A percentile compares a stretch with the other conserved stretches of the same genome.
Evolutionary conservation across 2,113 vertebrate species (phyloP).

Genomic region (Podarcis cretensis): DNA sequence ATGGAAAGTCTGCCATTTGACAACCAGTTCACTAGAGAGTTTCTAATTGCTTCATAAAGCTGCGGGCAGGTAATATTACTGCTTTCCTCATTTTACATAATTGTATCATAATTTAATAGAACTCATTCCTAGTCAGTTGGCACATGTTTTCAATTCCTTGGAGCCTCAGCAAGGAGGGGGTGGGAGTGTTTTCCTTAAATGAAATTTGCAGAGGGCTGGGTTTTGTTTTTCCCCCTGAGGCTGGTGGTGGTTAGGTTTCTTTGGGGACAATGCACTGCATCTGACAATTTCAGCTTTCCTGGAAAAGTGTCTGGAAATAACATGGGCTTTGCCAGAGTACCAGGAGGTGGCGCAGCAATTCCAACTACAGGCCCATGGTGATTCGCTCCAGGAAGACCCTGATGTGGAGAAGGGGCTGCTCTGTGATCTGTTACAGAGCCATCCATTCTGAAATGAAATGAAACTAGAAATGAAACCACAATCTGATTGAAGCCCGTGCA

Average conservation of each 20-base stretch:
- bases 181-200: background rate
- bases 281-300: background rate
- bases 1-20: rapidly evolving
- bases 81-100: rapidly evolving
- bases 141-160: background rate
- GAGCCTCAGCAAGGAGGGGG: background rate
- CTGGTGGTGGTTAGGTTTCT: background rate
- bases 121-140: conserved; percentile 6
- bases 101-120: background rate
- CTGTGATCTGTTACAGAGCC: background rate
- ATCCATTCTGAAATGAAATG: background rate
- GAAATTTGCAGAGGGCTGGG: background rate
- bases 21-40: rapidly evolving
- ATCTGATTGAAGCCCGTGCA: background rate
- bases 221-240: conserved; percentile 2
- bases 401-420: background rate
- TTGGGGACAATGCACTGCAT: background rate
- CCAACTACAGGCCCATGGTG: background rate
- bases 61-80: background rate
- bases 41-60: conserved; percentile 12
- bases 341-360: conserved; percentile 63
- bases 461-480: background rate
- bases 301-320: background rate
- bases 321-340: conserved; percentile 17
- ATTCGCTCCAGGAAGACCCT: background rate